phyloP scores from a whole-genome alignment of 2,888 invertebrate genomes.

The Gandaritis pyraliata region DNA sequence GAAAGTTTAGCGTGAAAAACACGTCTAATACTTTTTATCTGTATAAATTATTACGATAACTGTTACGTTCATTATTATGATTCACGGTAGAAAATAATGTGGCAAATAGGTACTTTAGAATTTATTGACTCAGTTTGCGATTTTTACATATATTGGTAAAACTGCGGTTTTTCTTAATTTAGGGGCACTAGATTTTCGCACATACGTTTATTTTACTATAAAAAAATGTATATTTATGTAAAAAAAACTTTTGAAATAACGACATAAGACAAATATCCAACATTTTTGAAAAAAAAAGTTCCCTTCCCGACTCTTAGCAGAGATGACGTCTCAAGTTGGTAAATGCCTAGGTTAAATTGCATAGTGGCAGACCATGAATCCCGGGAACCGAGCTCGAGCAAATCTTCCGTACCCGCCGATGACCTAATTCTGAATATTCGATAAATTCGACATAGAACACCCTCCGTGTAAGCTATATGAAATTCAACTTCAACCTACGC shows the following conservation, averaged over 20 bases:
- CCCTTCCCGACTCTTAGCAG: background rate
- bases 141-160: too few species aligned
- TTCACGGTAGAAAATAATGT: too few species aligned
- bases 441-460: constrained; percentile 20
- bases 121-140: too few species aligned
- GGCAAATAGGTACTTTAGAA: too few species aligned
- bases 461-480: constrained; percentile 4
- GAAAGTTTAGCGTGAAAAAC: constrained; percentile 20
- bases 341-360: constrained; percentile 8
- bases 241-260: too few species aligned
- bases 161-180: too few species aligned
- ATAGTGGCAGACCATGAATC: constrained; percentile 5
- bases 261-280: too few species aligned
- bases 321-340: background rate
- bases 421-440: constrained; percentile 29
- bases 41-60: constrained; percentile 6
- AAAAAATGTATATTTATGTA: background rate
- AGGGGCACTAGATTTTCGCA: too few species aligned
- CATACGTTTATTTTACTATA: too few species aligned
- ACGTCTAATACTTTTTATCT: constrained; percentile 11
- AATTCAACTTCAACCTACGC: constrained; percentile 8
- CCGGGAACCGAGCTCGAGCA: constrained; percentile 13
- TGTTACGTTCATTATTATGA: background rate
- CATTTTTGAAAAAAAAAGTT: too few species aligned
- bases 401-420: constrained; percentile 11